These are phyloP conservation scores for Mycalesis mineus DNA, from an alignment of 2,888 invertebrate species.

Conservation along the genomic window DNA sequence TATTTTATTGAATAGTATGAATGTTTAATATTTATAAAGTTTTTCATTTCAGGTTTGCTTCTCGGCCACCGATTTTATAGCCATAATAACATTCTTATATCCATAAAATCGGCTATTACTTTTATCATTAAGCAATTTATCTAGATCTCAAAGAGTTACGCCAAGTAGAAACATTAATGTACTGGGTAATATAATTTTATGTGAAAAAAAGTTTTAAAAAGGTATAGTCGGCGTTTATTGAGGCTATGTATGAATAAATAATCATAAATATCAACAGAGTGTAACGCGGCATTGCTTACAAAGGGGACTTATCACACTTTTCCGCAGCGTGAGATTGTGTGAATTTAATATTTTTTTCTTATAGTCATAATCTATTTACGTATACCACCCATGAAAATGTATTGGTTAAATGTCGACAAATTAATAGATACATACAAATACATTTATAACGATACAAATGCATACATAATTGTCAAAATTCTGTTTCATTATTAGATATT, in stretches of 20 bases:
- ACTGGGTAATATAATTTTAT: constrained; percentile 14
- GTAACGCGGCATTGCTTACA: not conserved
- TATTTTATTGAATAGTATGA: too few relatives aligned
- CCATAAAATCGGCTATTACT: constrained; percentile 12
- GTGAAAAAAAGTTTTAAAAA: not conserved
- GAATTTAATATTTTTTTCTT: too few relatives aligned
- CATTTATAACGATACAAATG: too few relatives aligned
- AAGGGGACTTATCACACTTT: not conserved
- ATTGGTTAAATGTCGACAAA: too few relatives aligned
- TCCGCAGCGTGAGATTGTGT: not conserved
- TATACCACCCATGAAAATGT: too few relatives aligned
- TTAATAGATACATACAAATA: too few relatives aligned
- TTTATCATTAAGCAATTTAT: constrained; percentile 15
- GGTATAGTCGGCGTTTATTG: not conserved
- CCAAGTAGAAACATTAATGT: constrained; percentile 8
- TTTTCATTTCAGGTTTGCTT: not conserved
- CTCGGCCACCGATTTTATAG: constrained; percentile 1
- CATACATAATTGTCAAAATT: too few relatives aligned
- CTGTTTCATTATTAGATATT: too few relatives aligned
- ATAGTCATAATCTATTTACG: too few relatives aligned
- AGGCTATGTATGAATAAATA: constrained; percentile 18
- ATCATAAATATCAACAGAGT: constrained; percentile 18
- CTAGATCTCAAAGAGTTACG: constrained; percentile 8
- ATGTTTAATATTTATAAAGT: too few relatives aligned
- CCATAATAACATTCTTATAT: constrained; percentile 10